Percentiles rank a stretch among this genome's conserved stretches.
Conservation (phyloP, 1,140 invertebrate species). For the Parapsyche elsis region DNA sequence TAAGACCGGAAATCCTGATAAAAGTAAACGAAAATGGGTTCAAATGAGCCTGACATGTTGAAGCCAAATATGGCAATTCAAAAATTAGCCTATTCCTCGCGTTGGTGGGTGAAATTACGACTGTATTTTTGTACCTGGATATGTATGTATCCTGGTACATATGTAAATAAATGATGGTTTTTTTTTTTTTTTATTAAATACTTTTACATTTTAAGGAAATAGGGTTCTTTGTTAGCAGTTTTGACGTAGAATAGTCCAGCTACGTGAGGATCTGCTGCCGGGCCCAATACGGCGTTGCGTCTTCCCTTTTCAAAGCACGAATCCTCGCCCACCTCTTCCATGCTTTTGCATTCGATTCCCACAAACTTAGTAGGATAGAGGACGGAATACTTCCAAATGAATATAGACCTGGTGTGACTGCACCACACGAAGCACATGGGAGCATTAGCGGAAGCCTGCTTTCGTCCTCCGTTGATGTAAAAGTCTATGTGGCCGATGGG, state of each 20-base stretch:
- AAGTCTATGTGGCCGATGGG: conserved; percentile 42
- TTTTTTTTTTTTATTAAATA: no score
- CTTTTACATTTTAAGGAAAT: neutral
- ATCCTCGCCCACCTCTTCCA: conserved; percentile 23
- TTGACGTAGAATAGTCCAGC: conserved; percentile 32
- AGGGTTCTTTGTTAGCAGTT: conserved; percentile 19
- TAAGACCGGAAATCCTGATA: no score
- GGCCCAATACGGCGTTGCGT: conserved; percentile 10
- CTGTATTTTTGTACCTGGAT: no score
- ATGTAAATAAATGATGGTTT: no score
- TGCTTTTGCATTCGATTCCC: conserved; percentile 8
- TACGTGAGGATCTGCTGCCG: conserved; percentile 1
- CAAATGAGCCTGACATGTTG: no score
- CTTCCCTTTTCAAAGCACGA: conserved; percentile 4
- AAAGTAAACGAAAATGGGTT: no score
- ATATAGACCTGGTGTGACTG: conserved; percentile 11
- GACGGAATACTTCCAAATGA: conserved; percentile 30
- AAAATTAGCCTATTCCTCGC: no score
- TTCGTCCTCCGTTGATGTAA: conserved; percentile 43
- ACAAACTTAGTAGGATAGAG: conserved; percentile 25
- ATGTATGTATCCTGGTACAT: no score
- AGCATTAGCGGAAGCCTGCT: conserved; percentile 8
- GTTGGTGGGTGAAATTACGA: no score
- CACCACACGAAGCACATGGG: conserved; percentile 14
- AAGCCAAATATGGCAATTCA: no score